Evolutionary conservation across 1,140 invertebrate species (phyloP).

Genomic region (Eciton burchellii): DNA sequence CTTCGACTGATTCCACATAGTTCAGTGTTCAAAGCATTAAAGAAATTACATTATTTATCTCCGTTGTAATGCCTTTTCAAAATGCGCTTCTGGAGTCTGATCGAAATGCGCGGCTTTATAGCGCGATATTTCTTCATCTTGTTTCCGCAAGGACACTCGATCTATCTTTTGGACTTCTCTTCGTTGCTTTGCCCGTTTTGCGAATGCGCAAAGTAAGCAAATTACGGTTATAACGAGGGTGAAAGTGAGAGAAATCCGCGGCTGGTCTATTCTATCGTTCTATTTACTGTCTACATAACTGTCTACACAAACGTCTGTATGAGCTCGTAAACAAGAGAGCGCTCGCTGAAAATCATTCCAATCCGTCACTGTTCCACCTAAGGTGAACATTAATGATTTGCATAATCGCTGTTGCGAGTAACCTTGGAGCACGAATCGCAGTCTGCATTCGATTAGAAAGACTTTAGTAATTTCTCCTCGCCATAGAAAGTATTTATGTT

Average conservation of each 20-base stretch:
- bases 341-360: not conserved
- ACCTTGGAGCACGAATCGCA: not conserved
- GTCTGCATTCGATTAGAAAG: constrained; percentile 20
- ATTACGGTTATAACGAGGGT: not conserved
- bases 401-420: not conserved
- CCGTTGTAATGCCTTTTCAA: too few species aligned
- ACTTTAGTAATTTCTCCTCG: constrained; percentile 34
- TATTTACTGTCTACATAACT: not conserved
- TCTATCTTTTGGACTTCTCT: not conserved
- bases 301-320: not conserved
- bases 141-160: not conserved
- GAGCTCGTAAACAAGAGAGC: constrained; percentile 18
- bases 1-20: too few species aligned
- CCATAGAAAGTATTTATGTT: constrained; percentile 55
- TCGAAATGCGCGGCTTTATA: not conserved
- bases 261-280: not conserved
- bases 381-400: constrained; percentile 45
- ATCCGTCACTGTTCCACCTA: not conserved
- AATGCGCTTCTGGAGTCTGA: too few species aligned
- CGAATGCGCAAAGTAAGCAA: constrained; percentile 29
- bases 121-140: not conserved
- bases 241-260: constrained; percentile 47
- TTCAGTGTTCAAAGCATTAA: too few species aligned
- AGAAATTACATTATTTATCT: too few species aligned
- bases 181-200: not conserved